Percentiles rank a stretch among this genome's conserved stretches.
phyloP scores from a whole-genome alignment of 2,797 vertebrate genomes.

The Champsocephalus esox region DNA sequence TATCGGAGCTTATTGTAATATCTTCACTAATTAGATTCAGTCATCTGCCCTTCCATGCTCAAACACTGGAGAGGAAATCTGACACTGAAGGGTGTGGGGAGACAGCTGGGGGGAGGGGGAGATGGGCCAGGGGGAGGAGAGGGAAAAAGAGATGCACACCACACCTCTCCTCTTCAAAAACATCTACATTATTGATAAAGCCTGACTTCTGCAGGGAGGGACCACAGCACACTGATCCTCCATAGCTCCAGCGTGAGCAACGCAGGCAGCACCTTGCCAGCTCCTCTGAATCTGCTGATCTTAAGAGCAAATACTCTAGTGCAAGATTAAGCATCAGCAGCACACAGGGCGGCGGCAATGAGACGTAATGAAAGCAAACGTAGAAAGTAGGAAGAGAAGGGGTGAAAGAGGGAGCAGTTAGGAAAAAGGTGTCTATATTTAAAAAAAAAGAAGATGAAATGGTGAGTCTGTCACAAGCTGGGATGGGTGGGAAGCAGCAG shows the following conservation, averaged over 20 bases:
- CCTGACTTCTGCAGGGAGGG: conserved; percentile 68
- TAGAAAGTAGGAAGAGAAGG: conserved; percentile 6
- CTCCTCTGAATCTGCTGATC: conserved; percentile 17
- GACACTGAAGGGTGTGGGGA: conserved; percentile 77
- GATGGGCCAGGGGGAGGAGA: conserved; percentile 48
- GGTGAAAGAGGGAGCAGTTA: conserved; percentile 21
- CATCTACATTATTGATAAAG: conserved; percentile 86
- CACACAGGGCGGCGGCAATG: conserved; percentile 13
- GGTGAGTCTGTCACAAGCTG: conserved; percentile 33
- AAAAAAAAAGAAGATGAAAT: conserved; percentile 30
- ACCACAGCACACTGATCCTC: conserved; percentile 49
- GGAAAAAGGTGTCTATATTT: conserved; percentile 13
- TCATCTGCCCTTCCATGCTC: conserved; percentile 77
- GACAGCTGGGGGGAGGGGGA: conserved; percentile 49
- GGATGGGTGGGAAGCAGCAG: conserved; percentile 38
- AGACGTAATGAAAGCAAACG: conserved; percentile 23
- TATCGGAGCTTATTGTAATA: conserved; percentile 85
- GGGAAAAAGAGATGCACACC: conserved; percentile 66
- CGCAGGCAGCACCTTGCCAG: conserved; percentile 13
- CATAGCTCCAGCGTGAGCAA: conserved; percentile 44
- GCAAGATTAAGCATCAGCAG: conserved; percentile 17
- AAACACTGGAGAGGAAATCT: conserved; percentile 78
- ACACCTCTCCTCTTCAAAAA: conserved; percentile 81
- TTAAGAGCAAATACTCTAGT: conserved; percentile 27
- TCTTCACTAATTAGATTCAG: conserved; percentile 83